Base-by-base conservation (phyloP, 2,888 invertebrate genomes). In the Latrodectus hesperus region DNA sequence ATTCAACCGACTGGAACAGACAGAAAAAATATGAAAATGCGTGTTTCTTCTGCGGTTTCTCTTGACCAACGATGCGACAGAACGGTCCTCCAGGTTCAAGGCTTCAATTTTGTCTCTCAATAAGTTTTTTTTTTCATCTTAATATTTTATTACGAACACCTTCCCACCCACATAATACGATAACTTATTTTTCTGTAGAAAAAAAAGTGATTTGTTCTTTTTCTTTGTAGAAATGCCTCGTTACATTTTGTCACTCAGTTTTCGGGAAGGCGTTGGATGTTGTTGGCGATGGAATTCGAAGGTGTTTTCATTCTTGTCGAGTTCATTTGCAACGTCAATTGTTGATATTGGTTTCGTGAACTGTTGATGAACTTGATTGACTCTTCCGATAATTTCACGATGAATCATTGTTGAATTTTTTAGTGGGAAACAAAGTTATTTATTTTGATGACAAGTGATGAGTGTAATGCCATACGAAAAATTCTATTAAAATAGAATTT, bases 1-100 rank as follows among this genome's bases (percentile, higher is more conserved):
- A 17, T 51, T 68, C 75, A 85, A 64, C 85, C 68, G 74, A 64
- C 70, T 85, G 85, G 85, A 85, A 85, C 85, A 85, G 85, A 85
- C 85, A 78, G 84, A 67, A 81, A 64, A 82, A 38, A 38, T 38
- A 38, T 38, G 38, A 38, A 75, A 68, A 82, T 82, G 4, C 60
- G 60, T 60, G 4, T 9, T 70, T 67, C 75, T 82, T 68, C 53
- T 22, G 49, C 79, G 74, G 85, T 85, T 73, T 80, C 79, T 78
- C 85, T 85, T 85, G 85, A 60, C 38, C 85, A 80, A 74, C 79
- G 85, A 79, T 65, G 84, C 84, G 84, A 38, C 78, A 49, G 80
- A 81, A 72, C 71, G 60, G 2, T 71, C 55, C 22, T 55, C 67
- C 60, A 60, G 60, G 60, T 60, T 60, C 60, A 60, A 60, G 60